phyloP scores from a whole-genome alignment of 2,888 invertebrate species.

The Hemithea aestivaria region DNA sequence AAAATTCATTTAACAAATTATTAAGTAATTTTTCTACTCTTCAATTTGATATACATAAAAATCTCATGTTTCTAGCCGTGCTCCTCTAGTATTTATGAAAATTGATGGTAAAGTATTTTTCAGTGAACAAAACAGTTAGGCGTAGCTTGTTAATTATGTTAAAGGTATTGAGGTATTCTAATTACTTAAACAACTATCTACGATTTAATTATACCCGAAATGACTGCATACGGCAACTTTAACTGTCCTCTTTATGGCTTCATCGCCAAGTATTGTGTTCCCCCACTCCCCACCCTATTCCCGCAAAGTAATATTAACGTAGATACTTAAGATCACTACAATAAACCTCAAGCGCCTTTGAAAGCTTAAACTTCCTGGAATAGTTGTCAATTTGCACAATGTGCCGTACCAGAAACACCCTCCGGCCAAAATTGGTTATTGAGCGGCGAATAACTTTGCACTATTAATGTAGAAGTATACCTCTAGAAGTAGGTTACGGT shows the following conservation, averaged over 20 bases:
- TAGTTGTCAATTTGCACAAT: conserved; percentile 11
- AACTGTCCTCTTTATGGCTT: background rate
- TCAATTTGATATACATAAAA: too few species aligned
- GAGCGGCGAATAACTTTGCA: conserved; percentile 29
- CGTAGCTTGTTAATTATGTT: too few species aligned
- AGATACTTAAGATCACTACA: conserved; percentile 6
- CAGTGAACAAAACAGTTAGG: too few species aligned
- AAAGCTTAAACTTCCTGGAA: conserved; percentile 11
- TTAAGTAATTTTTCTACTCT: too few species aligned
- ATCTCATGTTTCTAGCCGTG: too few species aligned
- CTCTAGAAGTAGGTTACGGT: too few species aligned
- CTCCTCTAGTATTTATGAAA: too few species aligned
- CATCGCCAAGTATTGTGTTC: conserved; percentile 6
- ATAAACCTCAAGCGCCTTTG: conserved; percentile 7
- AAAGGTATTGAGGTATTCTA: too few species aligned
- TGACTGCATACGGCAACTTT: conserved; percentile 3
- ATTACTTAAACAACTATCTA: too few species aligned
- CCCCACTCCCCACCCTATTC: background rate
- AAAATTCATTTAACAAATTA: too few species aligned
- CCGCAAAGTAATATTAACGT: background rate
- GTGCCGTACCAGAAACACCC: conserved; percentile 5
- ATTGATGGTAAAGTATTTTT: too few species aligned
- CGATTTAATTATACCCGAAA: conserved; percentile 2
- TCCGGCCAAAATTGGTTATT: conserved; percentile 13
- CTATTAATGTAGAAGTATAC: too few species aligned